Base-by-base conservation (phyloP, 1,140 invertebrate genomes). In the Lysiphlebus fabarum region DNA sequence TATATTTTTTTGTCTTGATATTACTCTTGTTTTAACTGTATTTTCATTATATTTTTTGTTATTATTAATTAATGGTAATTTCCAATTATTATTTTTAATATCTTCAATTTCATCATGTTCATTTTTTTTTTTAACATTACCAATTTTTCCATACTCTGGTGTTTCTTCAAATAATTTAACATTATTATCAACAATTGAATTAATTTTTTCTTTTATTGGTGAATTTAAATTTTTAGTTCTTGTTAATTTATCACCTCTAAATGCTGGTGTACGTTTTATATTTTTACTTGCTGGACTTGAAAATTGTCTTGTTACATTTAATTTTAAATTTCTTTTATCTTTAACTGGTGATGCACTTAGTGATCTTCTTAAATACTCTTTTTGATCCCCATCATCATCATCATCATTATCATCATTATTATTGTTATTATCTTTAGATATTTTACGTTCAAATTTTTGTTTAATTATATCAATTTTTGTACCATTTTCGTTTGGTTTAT, bases 191-290 rank as follows among this genome's bases (percentile, higher is more conserved):
- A 62, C 63, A 43, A 69, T 63, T 10, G 58, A 62, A 12, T 58
- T 44, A 7, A 47, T 10, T 47, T 59, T 62, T 53, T 67, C 70
- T 61, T 62, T 70, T 58, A 14, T 73, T 40, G 67, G 70, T 63
- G 55, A 59, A 60, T 67, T 69, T 54, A 62, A 66, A 67, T 62
- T 71, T 55, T 60, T 62, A n/a, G 47, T 64, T 34, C 55, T 59
- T 67, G 56, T 68, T 40, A 66, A 82, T 50, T 80, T 74, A 57
- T 85, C 84, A 61, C 83, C 81, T 6, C 85, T 72, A 67, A 86
- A 85, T 0, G 85, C 84, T 42, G 84, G 84, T 34, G 82, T 84
- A 58, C 84, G 71, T 58, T 85, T 84, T n/a, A 86, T 77, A 63
- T 77, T 79, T 51, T 79, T 80, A 0, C 77, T 74, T 2, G 17